Evolutionary conservation across 2,888 invertebrate genomes (phyloP), one percentile per base, ranked within the genome.

Genomic region (Spodoptera picta): DNA sequence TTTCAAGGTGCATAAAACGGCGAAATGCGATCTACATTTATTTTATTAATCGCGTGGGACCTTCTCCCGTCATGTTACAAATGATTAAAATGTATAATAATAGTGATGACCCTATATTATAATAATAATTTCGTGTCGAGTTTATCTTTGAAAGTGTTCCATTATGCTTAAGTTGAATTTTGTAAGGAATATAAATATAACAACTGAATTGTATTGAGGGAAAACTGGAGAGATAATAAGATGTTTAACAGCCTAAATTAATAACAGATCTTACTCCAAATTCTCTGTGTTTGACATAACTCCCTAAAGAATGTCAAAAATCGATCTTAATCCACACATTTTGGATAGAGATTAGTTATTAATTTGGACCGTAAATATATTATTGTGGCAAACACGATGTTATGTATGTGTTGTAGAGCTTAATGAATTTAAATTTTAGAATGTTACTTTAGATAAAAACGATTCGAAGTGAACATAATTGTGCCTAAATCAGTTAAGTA

Each of bases 71-170:
- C 81, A 74, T 80, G 79, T 80, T 80, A 72, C 73, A 79, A 80
- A 83, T 72, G 63, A 80, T 75, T 76, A 58, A 71, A 83, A 83
- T 85, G 82, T 84, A 84, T 83, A 86, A 81, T 82, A 80, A 75
- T 78, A 75, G 80, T 83, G 78, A 77, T 79, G 81, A 81, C 78
- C 68, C 81, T 80, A 83, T 82, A 74, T 80, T 80, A 62, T 70
- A 73, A 65, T 73, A 73, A 80, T 75, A 61, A 76, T 80, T 81
- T 83, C 68, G 69, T 82, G 69, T 79, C 76, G 64, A 73, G 69
- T 80, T 82, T 79, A 69, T 78, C 63, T 65, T 75, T 73, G 71
- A 73, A 72, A 72, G 72, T 81, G 79, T 80, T 70, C 76, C 72
- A 80, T 70, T 66, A 67, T 64, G 45, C 60, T 68, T 75, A 77